Base-by-base conservation (phyloP, 1,140 invertebrate species). In the Philopotamus ludificatus region DNA sequence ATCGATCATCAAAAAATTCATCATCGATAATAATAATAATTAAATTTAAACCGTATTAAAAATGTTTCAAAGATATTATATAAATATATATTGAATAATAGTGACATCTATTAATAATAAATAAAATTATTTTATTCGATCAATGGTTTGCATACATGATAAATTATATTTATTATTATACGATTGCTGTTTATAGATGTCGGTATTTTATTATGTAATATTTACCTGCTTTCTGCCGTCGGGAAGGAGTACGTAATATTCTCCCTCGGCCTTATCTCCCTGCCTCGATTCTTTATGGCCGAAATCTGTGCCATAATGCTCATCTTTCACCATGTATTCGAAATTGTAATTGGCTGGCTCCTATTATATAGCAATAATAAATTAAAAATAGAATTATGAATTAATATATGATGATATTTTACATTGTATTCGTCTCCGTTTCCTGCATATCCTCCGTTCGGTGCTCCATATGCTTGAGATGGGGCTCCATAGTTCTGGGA, bases 261-360 rank as follows among this genome's bases (percentile, higher is more conserved):
- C 79, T 45, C 89, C 89, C 51, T 85, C 80, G 45, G 86, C 84
- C 16, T 82, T 79, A 70, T 87, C 84, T 39, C 87, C 88, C 71
- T 87, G 82, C 25, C 87, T 82, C 0, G 83, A 80, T 73, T 90
- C 89, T 73, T 87, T 81, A 75, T 90, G 89, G 0, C 86, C 85
- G 66, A 88, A 90, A 71, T 90, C 86, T 51, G 87, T 88, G 59
- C 87, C 87, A 12, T 82, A 85, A 34, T 79, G 78, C 28, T 85
- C 83, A 68, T 90, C 88, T 75, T 87, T 84, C 18, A 90, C 88
- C 71, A 85, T 82, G 72, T 89, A 90, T 72, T 89, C 84, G 79
- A 90, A 91, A 65, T 84, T 82, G 75, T 91, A 90, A 75, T 89
- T 88, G 20, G 87, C 87, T 63, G 86, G 85, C 66, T 84, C 77